Evolutionary conservation across 2,113 vertebrate species (phyloP).

Genomic region (Martes martes): DNA sequence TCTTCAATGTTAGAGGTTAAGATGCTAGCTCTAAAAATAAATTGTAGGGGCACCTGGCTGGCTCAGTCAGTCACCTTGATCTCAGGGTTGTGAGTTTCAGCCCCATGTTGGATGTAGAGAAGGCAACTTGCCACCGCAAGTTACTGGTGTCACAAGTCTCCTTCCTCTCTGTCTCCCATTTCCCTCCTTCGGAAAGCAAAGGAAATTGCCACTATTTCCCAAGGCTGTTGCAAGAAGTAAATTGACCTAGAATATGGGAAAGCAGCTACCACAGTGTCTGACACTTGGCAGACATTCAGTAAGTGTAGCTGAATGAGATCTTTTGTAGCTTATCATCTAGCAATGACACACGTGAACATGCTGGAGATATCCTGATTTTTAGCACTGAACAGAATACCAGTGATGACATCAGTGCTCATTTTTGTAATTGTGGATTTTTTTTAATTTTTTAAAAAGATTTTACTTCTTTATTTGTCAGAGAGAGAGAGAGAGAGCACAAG

Average conservation of each 20-base stretch:
- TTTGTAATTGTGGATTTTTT: neutral
- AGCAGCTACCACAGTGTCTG: slow-evolving; percentile 44
- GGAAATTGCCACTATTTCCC: slow-evolving; percentile 52
- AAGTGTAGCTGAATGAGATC: slow-evolving; percentile 53
- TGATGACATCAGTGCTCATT: neutral
- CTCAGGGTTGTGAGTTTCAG: neutral
- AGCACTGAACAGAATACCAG: neutral
- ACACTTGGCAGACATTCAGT: slow-evolving; percentile 62
- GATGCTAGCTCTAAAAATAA: neutral
- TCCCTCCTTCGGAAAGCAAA: neutral
- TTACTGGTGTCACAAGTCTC: neutral
- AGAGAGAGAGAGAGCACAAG: no score
- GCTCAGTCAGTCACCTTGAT: neutral
- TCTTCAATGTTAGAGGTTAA: neutral
- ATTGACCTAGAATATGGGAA: slow-evolving; percentile 67
- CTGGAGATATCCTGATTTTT: neutral
- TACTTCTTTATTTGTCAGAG: no score
- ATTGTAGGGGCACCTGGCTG: neutral
- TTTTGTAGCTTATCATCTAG: slow-evolving; percentile 57
- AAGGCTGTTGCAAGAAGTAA: slow-evolving; percentile 50
- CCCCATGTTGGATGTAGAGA: neutral
- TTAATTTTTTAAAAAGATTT: no score
- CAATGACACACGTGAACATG: neutral
- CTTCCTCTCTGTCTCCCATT: neutral
- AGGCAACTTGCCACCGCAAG: neutral